phyloP scores from a whole-genome alignment of 2,797 vertebrate genomes.

The Petrocephalus sullivani region DNA sequence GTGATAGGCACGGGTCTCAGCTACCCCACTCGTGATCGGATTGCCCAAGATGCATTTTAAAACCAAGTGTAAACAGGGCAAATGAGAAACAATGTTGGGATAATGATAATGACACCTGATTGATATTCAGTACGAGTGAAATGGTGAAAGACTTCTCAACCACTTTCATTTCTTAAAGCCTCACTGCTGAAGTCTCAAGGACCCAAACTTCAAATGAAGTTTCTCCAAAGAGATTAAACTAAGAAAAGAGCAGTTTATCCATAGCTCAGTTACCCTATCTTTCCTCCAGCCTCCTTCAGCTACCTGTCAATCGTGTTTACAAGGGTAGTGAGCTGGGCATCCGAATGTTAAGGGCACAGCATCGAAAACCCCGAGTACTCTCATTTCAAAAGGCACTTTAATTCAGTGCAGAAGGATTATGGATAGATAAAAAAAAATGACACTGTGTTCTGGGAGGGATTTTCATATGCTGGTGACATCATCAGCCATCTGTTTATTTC shows the following conservation, averaged over 20 bases:
- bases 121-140: conserved; percentile 10
- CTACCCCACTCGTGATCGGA: neutral
- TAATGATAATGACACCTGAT: neutral
- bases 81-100: neutral
- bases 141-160: neutral
- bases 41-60: neutral
- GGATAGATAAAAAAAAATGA: neutral
- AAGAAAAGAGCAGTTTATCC: conserved; percentile 19
- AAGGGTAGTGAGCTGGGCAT: neutral
- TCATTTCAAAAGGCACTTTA: neutral
- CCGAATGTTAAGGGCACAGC: neutral
- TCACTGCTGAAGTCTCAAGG: conserved; percentile 15
- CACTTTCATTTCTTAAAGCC: conserved; percentile 3
- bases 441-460: neutral
- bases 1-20: neutral
- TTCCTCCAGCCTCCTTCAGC: neutral
- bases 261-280: neutral
- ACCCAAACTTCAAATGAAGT: conserved; percentile 22
- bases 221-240: conserved; percentile 20
- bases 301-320: neutral
- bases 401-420: neutral
- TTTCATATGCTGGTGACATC: neutral
- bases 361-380: neutral
- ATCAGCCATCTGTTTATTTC: neutral
- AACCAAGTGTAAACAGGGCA: neutral